Conservation (phyloP, 2,888 invertebrate genomes). For the Automeris io region DNA sequence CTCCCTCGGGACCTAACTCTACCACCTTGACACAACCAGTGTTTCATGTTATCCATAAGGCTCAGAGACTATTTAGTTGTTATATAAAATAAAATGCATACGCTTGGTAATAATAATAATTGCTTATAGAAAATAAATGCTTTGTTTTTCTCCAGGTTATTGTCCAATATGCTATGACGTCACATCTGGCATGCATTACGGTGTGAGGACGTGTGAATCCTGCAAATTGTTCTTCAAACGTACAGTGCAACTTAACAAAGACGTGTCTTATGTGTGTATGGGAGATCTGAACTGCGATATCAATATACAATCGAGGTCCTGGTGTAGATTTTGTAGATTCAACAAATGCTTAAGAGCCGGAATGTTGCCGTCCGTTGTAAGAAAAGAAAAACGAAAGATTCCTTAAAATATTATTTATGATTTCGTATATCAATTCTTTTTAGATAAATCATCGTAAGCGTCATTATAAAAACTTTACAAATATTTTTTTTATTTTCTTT, state of each 20-base stretch:
- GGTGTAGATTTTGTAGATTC: conserved; percentile 41
- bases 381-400: background rate
- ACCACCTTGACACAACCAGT: no score
- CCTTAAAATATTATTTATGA: background rate
- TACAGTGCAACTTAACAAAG: conserved; percentile 30
- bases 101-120: no score
- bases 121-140: no score
- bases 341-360: conserved; percentile 33
- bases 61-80: no score
- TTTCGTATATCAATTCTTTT: background rate
- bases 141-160: no score
- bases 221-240: conserved; percentile 52
- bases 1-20: no score
- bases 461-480: background rate
- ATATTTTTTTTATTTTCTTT: no score
- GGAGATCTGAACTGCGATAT: conserved; percentile 23
- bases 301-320: conserved; percentile 27
- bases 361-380: conserved; percentile 28
- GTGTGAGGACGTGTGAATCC: conserved; percentile 41
- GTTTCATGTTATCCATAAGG: no score
- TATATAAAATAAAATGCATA: no score
- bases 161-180: conserved; percentile 42
- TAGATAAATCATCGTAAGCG: background rate
- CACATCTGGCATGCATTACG: conserved; percentile 40
- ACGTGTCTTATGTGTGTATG: conserved; percentile 30